These are phyloP conservation scores for Styela plicata DNA, from an alignment of 23 tunicate genomes.

Conservation along the genomic window DNA sequence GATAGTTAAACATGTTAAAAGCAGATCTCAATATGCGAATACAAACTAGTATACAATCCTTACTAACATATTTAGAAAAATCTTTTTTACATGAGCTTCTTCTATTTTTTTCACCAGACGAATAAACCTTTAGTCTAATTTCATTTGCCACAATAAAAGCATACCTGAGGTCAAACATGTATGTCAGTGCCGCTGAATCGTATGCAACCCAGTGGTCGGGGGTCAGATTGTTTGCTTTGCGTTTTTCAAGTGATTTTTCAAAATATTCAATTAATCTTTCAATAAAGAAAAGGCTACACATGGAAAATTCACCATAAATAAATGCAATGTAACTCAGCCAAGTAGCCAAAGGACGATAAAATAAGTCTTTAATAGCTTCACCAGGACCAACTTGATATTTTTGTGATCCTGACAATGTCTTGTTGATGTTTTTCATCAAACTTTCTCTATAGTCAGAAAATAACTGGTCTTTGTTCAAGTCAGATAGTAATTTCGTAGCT, in stretches of 20 bases:
- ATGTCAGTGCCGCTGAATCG: too few relatives aligned
- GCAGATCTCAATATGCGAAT: neutral
- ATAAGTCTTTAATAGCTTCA: neutral
- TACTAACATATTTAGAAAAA: neutral
- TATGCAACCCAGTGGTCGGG: too few relatives aligned
- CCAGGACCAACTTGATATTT: neutral
- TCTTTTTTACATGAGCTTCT: neutral
- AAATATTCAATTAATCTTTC: neutral
- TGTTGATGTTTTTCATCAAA: too few relatives aligned
- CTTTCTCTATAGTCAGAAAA: neutral
- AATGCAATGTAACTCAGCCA: too few relatives aligned
- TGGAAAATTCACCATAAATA: neutral
- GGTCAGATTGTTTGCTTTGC: too few relatives aligned
- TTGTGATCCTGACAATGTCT: neutral
- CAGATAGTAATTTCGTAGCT: neutral
- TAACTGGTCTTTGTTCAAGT: neutral
- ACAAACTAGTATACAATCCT: neutral
- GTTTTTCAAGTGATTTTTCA: neutral
- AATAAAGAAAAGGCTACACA: neutral
- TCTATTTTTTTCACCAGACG: neutral
- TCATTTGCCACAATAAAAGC: neutral
- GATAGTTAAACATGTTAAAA: neutral
- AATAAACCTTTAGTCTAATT: neutral
- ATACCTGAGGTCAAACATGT: neutral
- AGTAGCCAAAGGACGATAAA: neutral